Evolutionary conservation across 2,113 vertebrate species (phyloP).

Genomic region (Nycticebus coucang): DNA sequence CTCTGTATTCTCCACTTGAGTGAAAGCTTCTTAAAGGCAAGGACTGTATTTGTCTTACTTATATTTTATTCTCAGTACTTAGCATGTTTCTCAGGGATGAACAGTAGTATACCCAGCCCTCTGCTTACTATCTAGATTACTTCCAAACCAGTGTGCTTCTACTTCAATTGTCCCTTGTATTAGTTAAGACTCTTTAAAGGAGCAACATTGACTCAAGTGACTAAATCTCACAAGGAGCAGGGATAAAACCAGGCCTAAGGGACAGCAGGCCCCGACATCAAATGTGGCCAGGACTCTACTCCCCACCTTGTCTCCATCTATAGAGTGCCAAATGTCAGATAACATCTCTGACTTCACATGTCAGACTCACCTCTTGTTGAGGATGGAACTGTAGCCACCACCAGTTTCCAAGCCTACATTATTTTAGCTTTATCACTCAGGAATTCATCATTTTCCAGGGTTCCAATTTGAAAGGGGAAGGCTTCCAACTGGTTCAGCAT

Average conservation of each 20-base stretch:
- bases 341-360: not conserved
- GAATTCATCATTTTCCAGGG: not conserved
- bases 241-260: not conserved
- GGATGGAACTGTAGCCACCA: not conserved
- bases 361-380: not conserved
- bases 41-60: not conserved
- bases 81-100: not conserved
- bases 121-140: not conserved
- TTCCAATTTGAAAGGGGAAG: not conserved
- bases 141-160: not conserved
- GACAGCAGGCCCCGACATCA: not conserved
- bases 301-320: not conserved
- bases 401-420: not conserved
- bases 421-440: not conserved
- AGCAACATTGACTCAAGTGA: not conserved
- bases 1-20: not conserved
- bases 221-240: not conserved
- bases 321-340: not conserved
- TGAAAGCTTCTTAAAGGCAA: not conserved
- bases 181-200: not conserved
- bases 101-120: not conserved
- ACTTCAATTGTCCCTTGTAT: not conserved
- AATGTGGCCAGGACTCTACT: not conserved
- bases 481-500: not conserved
- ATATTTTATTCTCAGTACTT: slow-evolving; percentile 26